phyloP scores from a whole-genome alignment of 2,113 vertebrate genomes.

The Larimichthys crocea region DNA sequence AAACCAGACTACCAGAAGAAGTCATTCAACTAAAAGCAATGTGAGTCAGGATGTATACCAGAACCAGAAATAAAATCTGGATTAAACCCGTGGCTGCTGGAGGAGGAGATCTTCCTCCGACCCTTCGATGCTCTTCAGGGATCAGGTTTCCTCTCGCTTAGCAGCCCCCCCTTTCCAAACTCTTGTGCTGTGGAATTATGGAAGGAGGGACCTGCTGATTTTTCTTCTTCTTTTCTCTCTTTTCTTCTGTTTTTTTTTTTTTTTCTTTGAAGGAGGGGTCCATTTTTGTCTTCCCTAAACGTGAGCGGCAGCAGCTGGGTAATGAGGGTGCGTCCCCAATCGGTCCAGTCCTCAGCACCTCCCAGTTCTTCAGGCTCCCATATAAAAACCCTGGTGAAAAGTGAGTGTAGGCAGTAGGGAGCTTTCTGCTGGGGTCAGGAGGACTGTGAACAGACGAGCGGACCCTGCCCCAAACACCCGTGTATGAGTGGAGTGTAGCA shows the following conservation, averaged over 20 bases:
- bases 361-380: slow-evolving; percentile 82
- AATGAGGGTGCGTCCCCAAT: slow-evolving; percentile 79
- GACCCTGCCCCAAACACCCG: slow-evolving; percentile 87
- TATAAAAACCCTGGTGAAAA: slow-evolving; percentile 90
- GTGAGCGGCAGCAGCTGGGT: slow-evolving; percentile 77
- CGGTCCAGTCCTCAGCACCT: slow-evolving; percentile 80
- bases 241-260: slow-evolving; percentile 25
- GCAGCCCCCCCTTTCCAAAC: slow-evolving; percentile 52
- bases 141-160: slow-evolving; percentile 68
- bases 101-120: slow-evolving; percentile 69
- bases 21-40: slow-evolving; percentile 25
- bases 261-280: slow-evolving; percentile 74
- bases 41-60: slow-evolving; percentile 57
- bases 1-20: neutral
- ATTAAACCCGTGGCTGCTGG: slow-evolving; percentile 40
- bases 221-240: slow-evolving; percentile 37
- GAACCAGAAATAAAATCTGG: slow-evolving; percentile 48
- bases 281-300: slow-evolving; percentile 83
- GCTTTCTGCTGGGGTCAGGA: slow-evolving; percentile 97
- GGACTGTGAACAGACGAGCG: slow-evolving; percentile 81
- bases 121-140: slow-evolving; percentile 60
- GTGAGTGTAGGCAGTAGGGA: slow-evolving; percentile 94
- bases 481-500: slow-evolving; percentile 98
- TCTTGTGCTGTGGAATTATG: slow-evolving; percentile 81
- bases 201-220: slow-evolving; percentile 86